Conservation (phyloP, 1,140 invertebrate genomes). For the Drosophila persimilis region DNA sequence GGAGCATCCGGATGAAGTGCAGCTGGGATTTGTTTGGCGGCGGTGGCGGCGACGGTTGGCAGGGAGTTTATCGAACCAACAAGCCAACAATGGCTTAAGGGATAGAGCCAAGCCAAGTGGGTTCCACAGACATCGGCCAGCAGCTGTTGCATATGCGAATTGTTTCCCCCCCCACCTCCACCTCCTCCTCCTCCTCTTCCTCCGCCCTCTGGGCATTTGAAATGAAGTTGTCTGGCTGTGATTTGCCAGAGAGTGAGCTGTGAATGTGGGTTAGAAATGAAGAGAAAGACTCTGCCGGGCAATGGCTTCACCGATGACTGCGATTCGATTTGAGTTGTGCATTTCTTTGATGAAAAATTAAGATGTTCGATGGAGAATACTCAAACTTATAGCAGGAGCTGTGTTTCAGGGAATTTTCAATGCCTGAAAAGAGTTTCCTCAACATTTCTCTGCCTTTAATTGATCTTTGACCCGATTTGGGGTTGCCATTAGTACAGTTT, state of each 20-base stretch:
- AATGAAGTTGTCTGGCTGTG: conserved; percentile 43
- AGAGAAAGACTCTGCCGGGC: conserved; percentile 38
- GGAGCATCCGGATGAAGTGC: conserved; percentile 11
- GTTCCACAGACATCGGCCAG: conserved; percentile 8
- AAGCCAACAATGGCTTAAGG: conserved; percentile 47
- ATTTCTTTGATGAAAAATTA: conserved; percentile 17
- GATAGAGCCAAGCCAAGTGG: conserved; percentile 10
- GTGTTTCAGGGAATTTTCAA: too few relatives aligned
- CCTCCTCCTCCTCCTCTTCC: not conserved
- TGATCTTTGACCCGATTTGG: too few relatives aligned
- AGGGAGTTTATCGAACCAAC: conserved; percentile 72
- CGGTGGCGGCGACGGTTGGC: conserved; percentile 8
- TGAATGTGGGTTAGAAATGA: conserved; percentile 40
- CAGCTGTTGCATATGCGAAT: conserved; percentile 46
- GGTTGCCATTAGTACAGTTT: too few relatives aligned
- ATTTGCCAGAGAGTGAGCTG: conserved; percentile 40
- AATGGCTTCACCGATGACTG: conserved; percentile 32
- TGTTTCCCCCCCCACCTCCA: not conserved
- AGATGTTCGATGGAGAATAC: too few relatives aligned
- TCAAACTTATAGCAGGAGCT: too few relatives aligned
- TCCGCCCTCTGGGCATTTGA: conserved; percentile 7
- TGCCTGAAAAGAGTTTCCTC: too few relatives aligned
- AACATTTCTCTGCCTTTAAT: too few relatives aligned
- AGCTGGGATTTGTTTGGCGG: conserved; percentile 45
- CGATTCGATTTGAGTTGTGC: conserved; percentile 12